Evolutionary conservation across 1,140 invertebrate genomes (phyloP), one percentile per base, ranked within the genome.

Genomic region (Drosophila prosaltans): DNA sequence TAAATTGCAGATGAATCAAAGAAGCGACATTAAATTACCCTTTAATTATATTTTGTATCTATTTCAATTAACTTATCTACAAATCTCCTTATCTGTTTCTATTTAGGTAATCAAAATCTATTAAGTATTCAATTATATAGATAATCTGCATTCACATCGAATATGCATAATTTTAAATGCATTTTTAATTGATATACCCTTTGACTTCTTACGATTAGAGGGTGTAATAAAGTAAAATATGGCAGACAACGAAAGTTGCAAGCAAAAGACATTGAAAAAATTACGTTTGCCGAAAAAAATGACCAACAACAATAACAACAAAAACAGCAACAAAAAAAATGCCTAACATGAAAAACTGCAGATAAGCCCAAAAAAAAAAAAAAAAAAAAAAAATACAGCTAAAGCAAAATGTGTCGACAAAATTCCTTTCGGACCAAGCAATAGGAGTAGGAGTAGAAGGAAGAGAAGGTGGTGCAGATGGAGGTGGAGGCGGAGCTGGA

Each of bases 231-330:
- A 72, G 54, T 45, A 57, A 74, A 66, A 71, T 66, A 66, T 65
- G 69, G 69, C 73, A 71, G 64, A n/a, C 71, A 81, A 78, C 78
- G 81, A 85, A 85, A 88, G 80, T 80, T 78, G 64, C 66, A 45
- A 43, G 74, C 81, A 26, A 67, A 75, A 79, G 78, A 55, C 78
- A 85, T 84, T 82, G 75, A 82, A 81, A 78, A 78, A 8, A 75
- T 82, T 78, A 74, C 58, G 78, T 69, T 36, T 76, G 69, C 79
- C 83, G 57, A 86, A 88, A 86, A 76, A 65, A 24, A 40, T 26
- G 32, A 61, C 3, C 3, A 36, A 36, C 3, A 36, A 36, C 1
- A 36, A 36, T 7, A 36, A 6, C 32, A 64, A 70, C 32, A 62
- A 55, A 67, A 8, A 43, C 70, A 79, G 63, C 28, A 24, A 40